Evolutionary conservation across 2,797 vertebrate genomes (phyloP).

Genomic region (Myripristis murdjan): DNA sequence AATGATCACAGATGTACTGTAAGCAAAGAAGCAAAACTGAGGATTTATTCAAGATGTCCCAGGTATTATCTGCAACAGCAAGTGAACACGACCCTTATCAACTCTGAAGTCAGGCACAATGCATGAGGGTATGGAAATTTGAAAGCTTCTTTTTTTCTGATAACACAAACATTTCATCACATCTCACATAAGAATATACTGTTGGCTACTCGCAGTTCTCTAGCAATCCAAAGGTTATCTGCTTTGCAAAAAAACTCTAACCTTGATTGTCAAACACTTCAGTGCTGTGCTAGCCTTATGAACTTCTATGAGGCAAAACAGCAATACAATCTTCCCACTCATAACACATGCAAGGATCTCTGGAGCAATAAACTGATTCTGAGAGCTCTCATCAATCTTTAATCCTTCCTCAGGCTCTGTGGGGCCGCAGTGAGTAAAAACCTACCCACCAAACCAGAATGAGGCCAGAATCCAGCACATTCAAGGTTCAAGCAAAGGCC

Average conservation of each 20-base stretch:
- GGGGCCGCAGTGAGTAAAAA: slow-evolving; percentile 75
- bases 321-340: slow-evolving; percentile 80
- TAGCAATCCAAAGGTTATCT: slow-evolving; percentile 63
- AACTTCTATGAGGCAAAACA: slow-evolving; percentile 77
- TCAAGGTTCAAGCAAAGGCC: slow-evolving; percentile 78
- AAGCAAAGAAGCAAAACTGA: slow-evolving; percentile 44
- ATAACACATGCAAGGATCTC: slow-evolving; percentile 81
- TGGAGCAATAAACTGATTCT: slow-evolving; percentile 84
- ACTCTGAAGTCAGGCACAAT: slow-evolving; percentile 66
- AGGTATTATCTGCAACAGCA: slow-evolving; percentile 59
- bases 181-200: slow-evolving; percentile 64
- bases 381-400: slow-evolving; percentile 85
- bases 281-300: slow-evolving; percentile 60
- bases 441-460: slow-evolving; percentile 70
- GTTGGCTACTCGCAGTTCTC: slow-evolving; percentile 53
- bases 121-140: slow-evolving; percentile 54
- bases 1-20: slow-evolving; percentile 29
- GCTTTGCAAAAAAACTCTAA: slow-evolving; percentile 55
- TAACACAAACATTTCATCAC: slow-evolving; percentile 66
- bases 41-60: slow-evolving; percentile 66
- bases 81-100: slow-evolving; percentile 52
- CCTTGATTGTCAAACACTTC: slow-evolving; percentile 80
- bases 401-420: slow-evolving; percentile 78
- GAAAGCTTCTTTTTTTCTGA: slow-evolving; percentile 54
- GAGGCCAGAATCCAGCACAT: slow-evolving; percentile 65